These are phyloP conservation scores for Drosophila nigrodunni DNA, from an alignment of 1,140 invertebrate species.

Conservation along the genomic window DNA sequence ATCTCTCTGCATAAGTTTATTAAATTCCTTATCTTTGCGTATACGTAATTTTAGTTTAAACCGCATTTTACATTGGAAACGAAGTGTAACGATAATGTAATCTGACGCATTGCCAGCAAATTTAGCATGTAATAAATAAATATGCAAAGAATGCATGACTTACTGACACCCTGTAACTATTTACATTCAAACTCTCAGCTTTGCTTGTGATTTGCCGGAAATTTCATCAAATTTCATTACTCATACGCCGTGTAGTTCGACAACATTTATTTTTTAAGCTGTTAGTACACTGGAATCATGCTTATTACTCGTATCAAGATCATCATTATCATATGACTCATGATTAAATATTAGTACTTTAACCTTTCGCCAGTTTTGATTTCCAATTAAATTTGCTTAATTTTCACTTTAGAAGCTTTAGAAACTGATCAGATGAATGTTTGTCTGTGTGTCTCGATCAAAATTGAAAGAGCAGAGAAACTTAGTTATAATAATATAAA, in stretches of 20 bases:
- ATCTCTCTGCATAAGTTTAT: too few species aligned
- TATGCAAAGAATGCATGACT: neutral
- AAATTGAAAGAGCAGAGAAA: too few species aligned
- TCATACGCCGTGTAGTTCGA: slow-evolving; percentile 1
- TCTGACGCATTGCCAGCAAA: neutral
- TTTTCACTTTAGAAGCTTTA: neutral
- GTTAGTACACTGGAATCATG: neutral
- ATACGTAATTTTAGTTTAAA: neutral
- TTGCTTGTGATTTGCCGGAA: neutral
- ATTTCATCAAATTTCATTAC: neutral
- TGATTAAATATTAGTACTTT: neutral
- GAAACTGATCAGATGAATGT: too few species aligned
- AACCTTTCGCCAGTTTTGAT: neutral
- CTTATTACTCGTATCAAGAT: neutral
- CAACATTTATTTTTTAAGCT: neutral
- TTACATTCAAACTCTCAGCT: neutral
- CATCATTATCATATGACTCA: neutral
- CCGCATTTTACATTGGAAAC: neutral
- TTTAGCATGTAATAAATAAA: neutral
- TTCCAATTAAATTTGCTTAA: neutral
- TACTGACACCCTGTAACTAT: neutral
- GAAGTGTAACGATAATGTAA: slow-evolving; percentile 1
- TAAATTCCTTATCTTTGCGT: neutral
- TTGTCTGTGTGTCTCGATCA: too few species aligned
- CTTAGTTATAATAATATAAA: too few species aligned